Base-by-base conservation (phyloP, 2,888 invertebrate genomes). In the Trypoxylon attenuatum region DNA sequence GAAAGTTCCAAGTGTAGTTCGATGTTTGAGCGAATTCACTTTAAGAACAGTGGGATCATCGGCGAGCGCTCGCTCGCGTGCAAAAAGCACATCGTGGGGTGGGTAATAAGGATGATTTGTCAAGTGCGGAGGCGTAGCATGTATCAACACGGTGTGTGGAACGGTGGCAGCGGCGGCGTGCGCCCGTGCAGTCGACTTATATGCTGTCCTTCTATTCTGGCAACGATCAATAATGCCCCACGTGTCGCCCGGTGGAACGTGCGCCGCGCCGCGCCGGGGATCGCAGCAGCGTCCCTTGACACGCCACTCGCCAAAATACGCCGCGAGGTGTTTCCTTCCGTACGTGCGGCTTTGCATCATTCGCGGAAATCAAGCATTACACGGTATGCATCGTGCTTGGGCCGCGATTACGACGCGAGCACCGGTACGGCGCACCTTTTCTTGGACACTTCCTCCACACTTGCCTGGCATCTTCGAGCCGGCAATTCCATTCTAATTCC, bases 201-300 rank as follows among this genome's bases (percentile, higher is more conserved):
- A 53, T 43, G 52, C 42, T 47, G 43, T 42, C 58, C 53, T 72
- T 65, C 56, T 67, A 56, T 75, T 76, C 65, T 75, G 75, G 76
- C 70, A 73, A 61, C 75, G 76, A 73, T 75, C 75, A 65, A 76
- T 75, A 75, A 73, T 53, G 66, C 62, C 60, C 62, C 74, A 74
- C 74, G 64, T 73, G 72, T 72, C 58, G 46, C 41, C 49, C 41
- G 50, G 51, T 49, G 42, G 50, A 57, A 60, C 63, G 66, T 59
- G 63, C 67, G 71, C 63, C 64, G 70, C 29, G 58, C 63, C 57
- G 63, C 67, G 71, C 63, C 64, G 70, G 38, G 58, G 43, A 38
- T 15, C 23, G 22, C 49, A 25, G n/a, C 16, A 18, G 55, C 61
- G 62, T 58, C 63, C 64, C 49, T 52, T 61, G 46, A 51, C 60